These are phyloP conservation scores for Menidia beryllina DNA, from an alignment of 2,113 vertebrate genomes.

Conservation along the genomic window DNA sequence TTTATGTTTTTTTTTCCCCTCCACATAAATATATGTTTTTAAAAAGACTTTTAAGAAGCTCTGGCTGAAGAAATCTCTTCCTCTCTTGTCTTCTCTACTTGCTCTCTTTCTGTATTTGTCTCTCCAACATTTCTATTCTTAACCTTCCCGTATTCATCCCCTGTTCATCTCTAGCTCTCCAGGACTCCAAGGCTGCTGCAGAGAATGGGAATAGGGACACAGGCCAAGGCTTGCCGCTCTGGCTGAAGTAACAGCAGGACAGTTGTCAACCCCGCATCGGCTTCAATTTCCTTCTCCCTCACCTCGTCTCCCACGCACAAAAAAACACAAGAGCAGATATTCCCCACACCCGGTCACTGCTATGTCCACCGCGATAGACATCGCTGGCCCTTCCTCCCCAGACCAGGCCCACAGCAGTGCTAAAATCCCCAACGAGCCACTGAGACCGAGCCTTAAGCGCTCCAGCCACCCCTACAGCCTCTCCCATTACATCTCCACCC, in stretches of 20 bases:
- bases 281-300: constrained; percentile 68
- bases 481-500: constrained; percentile 88
- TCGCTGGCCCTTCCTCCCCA: constrained; percentile 84
- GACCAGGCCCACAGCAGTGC: constrained; percentile 93
- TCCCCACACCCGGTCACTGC: constrained; percentile 58
- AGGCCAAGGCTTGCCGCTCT: constrained; percentile 80
- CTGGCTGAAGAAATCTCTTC: constrained; percentile 10
- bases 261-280: constrained; percentile 75
- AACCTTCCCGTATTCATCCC: constrained; percentile 76
- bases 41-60: neutral
- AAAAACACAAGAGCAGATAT: constrained; percentile 62
- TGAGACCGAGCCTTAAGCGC: constrained; percentile 96
- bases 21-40: constrained; percentile 15
- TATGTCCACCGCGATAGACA: constrained; percentile 86
- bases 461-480: constrained; percentile 88
- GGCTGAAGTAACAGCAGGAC: constrained; percentile 82
- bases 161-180: constrained; percentile 72
- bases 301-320: constrained; percentile 60
- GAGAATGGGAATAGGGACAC: constrained; percentile 83
- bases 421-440: constrained; percentile 96
- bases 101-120: constrained; percentile 57
- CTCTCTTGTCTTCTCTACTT: constrained; percentile 39
- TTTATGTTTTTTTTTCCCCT: constrained; percentile 28
- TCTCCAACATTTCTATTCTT: constrained; percentile 72
- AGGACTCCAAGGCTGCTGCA: constrained; percentile 77